Conservation (phyloP, 2,797 vertebrate genomes). For the Clamator glandarius region DNA sequence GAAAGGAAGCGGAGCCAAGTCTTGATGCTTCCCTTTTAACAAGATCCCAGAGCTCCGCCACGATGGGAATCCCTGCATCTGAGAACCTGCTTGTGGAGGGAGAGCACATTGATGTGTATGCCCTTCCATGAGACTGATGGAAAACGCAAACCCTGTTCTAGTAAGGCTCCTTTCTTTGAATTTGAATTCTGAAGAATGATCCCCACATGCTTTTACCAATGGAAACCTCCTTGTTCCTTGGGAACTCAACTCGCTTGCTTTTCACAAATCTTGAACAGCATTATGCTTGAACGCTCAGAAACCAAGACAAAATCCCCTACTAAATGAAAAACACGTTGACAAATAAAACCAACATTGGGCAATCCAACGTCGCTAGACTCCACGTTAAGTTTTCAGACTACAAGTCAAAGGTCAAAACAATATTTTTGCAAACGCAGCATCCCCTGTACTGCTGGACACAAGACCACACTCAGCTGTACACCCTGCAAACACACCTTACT, state of each 20-base stretch:
- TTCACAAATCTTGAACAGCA: background rate
- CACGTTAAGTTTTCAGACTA: background rate
- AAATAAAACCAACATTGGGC: background rate
- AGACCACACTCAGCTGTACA: background rate
- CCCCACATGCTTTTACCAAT: rapidly evolving
- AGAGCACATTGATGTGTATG: background rate
- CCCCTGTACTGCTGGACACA: background rate
- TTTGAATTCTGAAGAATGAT: background rate
- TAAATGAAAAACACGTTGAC: background rate
- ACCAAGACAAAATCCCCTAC: background rate
- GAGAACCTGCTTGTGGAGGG: background rate
- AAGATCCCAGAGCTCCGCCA: background rate
- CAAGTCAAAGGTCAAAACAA: background rate
- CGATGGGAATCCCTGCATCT: background rate
- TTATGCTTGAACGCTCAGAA: background rate
- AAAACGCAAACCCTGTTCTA: background rate
- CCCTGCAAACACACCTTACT: background rate
- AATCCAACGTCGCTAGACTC: background rate
- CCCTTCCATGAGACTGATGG: background rate
- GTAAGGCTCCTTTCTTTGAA: background rate
- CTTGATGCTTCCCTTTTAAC: background rate
- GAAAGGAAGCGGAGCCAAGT: background rate
- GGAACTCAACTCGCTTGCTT: background rate
- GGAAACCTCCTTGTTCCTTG: background rate
- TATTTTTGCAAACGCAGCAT: background rate